Conservation (phyloP, 2,113 vertebrate species). For the Zosterops hypoxanthus region DNA sequence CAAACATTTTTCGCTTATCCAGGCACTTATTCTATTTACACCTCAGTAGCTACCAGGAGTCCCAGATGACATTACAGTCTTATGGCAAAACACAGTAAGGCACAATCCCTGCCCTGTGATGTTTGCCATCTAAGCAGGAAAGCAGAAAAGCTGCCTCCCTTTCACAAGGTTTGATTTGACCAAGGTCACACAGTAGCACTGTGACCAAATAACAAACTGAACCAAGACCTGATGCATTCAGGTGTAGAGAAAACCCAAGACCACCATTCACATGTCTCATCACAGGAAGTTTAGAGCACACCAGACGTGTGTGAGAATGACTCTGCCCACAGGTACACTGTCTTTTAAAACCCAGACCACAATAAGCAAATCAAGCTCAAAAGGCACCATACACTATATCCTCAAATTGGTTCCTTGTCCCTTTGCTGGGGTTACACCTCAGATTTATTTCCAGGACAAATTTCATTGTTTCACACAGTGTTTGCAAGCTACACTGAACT, state of each 20-base stretch:
- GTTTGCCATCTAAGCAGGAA: neutral
- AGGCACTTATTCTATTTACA: neutral
- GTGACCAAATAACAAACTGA: neutral
- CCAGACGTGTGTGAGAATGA: neutral
- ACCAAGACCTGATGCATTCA: neutral
- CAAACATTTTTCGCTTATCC: neutral
- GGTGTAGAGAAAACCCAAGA: neutral
- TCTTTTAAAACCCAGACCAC: neutral
- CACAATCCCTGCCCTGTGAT: neutral
- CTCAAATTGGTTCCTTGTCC: neutral
- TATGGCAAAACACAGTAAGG: neutral
- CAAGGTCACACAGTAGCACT: neutral
- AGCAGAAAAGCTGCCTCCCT: neutral
- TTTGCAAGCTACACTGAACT: neutral
- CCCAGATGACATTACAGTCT: neutral
- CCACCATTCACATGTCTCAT: neutral
- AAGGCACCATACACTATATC: neutral
- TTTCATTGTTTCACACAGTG: neutral
- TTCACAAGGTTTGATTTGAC: neutral
- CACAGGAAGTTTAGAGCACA: neutral
- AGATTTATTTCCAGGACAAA: neutral
- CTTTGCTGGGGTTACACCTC: neutral
- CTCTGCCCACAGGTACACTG: neutral
- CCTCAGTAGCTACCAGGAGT: neutral
- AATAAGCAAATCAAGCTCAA: neutral